Conservation (phyloP, 1,140 invertebrate species). For the Platyura marginata region DNA sequence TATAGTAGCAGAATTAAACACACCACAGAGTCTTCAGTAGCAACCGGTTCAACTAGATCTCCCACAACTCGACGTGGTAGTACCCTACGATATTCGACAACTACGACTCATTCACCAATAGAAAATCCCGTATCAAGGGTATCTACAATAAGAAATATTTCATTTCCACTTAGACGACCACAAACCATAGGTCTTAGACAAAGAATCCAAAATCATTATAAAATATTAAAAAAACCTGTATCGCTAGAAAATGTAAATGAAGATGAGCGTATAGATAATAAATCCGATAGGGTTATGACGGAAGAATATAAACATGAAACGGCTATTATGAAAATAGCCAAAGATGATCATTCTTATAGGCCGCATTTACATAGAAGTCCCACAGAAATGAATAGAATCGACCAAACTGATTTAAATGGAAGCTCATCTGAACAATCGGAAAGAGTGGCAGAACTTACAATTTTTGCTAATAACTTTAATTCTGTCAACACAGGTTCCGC, state of each 20-base stretch:
- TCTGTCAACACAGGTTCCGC: conserved; percentile 19
- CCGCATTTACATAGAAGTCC: conserved; percentile 15
- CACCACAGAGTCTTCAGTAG: background rate
- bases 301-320: conserved; percentile 15
- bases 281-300: background rate
- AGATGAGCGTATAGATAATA: background rate
- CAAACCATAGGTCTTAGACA: background rate
- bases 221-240: background rate
- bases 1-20: background rate
- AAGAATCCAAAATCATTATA: background rate
- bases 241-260: background rate
- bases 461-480: conserved; percentile 32
- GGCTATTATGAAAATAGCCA: conserved; percentile 32
- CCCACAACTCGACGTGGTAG: background rate
- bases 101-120: background rate
- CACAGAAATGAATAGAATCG: conserved; percentile 17
- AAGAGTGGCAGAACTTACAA: conserved; percentile 34
- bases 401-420: conserved; percentile 4
- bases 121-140: background rate
- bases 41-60: background rate
- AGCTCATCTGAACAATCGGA: conserved; percentile 29
- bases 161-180: background rate
- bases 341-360: conserved; percentile 11
- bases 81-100: background rate
- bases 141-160: background rate